Conservation (phyloP, 2,888 invertebrate genomes). For the Trachelus tabidus region DNA sequence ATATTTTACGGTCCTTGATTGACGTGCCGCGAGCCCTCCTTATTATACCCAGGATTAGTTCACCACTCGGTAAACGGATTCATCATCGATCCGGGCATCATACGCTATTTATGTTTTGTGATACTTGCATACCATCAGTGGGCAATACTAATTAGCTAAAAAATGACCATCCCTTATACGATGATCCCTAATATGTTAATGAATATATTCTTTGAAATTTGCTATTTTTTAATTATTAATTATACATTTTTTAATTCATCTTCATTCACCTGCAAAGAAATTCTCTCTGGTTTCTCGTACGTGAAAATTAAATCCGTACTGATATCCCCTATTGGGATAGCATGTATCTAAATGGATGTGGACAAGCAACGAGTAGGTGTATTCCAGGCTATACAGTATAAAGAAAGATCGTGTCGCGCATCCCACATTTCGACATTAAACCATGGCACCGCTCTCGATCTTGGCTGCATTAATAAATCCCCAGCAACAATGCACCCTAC, state of each 20-base stretch:
- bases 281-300: not conserved
- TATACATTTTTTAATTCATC: not conserved
- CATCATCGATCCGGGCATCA: not conserved
- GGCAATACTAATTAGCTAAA: too few relatives aligned
- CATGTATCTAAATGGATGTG: not conserved
- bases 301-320: not conserved
- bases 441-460: not conserved
- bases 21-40: not conserved
- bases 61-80: not conserved
- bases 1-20: constrained; percentile 1
- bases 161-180: too few relatives aligned
- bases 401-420: not conserved
- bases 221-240: not conserved
- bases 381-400: not conserved
- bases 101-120: not conserved
- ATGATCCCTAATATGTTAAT: too few relatives aligned
- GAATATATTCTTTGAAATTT: not conserved
- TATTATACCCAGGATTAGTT: not conserved
- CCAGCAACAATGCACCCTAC: constrained; percentile 1
- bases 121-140: not conserved
- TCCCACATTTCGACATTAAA: constrained; percentile 4
- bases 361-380: not conserved
- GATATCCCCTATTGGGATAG: not conserved
- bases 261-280: not conserved
- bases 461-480: not conserved